These are phyloP conservation scores for Alviniconcha marisindica DNA, from an alignment of 1,140 invertebrate species.

Conservation along the genomic window DNA sequence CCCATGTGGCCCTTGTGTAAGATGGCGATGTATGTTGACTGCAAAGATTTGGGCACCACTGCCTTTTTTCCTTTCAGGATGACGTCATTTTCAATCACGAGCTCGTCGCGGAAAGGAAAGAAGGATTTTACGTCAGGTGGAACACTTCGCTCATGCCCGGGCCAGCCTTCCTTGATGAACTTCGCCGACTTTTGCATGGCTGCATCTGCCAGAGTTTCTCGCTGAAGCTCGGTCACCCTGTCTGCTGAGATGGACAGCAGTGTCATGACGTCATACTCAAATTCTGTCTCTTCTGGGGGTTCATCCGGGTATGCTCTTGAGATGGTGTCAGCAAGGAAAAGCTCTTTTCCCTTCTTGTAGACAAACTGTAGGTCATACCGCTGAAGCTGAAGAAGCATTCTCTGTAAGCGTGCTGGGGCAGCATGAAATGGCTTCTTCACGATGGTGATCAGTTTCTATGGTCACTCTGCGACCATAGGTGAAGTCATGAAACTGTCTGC, in stretches of 20 bases:
- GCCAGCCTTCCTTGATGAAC: not conserved
- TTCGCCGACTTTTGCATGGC: not conserved
- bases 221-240: not conserved
- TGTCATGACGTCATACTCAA: no score
- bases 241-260: not conserved
- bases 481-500: conserved; percentile 78
- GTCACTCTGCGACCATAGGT: conserved; percentile 63
- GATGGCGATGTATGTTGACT: not conserved
- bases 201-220: not conserved
- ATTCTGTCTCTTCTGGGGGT: no score
- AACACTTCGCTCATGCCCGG: not conserved
- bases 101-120: conserved; percentile 1
- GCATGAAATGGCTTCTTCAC: conserved; percentile 50
- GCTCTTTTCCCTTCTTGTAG: conserved; percentile 43
- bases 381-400: conserved; percentile 55
- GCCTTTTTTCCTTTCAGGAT: not conserved
- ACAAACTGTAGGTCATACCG: conserved; percentile 43
- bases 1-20: conserved; percentile 11
- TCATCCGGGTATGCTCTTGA: not conserved
- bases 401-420: conserved; percentile 54
- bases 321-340: conserved; percentile 40
- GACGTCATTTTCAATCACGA: not conserved
- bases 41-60: not conserved
- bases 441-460: conserved; percentile 55
- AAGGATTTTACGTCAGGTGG: not conserved